Evolutionary conservation across 2,113 vertebrate genomes (phyloP).

Genomic region (Xenopus laevis): DNA sequence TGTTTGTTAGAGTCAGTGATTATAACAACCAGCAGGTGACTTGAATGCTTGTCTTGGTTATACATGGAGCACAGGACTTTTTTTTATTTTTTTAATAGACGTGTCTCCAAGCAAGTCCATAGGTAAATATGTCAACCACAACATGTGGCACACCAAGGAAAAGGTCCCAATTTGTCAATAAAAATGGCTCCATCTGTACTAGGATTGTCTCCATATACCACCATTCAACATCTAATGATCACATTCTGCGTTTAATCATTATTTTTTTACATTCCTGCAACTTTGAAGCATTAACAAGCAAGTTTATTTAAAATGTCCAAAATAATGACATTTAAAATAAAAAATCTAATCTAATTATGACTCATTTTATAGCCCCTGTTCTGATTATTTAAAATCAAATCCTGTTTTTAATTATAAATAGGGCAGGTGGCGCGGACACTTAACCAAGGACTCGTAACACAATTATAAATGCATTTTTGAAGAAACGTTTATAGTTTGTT

Average conservation of each 20-base stretch:
- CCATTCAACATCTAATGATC: neutral
- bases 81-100: no score
- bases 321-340: neutral
- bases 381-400: conserved; percentile 23
- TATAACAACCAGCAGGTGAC: no score
- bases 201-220: no score
- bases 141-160: no score
- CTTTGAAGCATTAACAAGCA: neutral
- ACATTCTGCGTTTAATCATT: neutral
- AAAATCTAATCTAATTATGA: conserved; percentile 9
- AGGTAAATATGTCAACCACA: no score
- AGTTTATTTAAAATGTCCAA: neutral
- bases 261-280: neutral
- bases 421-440: conserved; percentile 71
- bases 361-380: conserved; percentile 8
- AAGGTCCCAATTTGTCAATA: no score
- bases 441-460: conserved; percentile 71
- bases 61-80: no score
- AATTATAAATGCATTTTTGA: conserved; percentile 73
- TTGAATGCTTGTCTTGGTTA: no score
- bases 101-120: no score
- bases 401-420: conserved; percentile 56
- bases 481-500: conserved; percentile 74
- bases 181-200: no score
- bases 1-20: no score